A percentile compares a stretch with the other conserved stretches of the same genome.
Conservation (phyloP, 2,888 invertebrate species). For the Yponomeuta plumbellus region DNA sequence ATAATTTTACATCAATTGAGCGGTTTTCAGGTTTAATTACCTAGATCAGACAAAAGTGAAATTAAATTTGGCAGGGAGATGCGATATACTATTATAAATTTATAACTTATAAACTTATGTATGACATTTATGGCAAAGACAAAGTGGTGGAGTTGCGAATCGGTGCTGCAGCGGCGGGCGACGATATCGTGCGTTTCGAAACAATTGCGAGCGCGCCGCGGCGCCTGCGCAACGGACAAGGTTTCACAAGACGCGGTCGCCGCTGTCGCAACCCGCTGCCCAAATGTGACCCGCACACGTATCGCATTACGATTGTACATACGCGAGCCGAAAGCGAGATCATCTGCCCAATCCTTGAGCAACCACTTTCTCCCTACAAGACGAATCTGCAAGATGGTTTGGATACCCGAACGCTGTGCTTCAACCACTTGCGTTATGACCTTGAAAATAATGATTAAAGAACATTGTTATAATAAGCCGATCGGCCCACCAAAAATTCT, state of each 20-base stretch:
- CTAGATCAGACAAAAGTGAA: background rate
- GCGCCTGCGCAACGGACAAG: slow-evolving; percentile 66
- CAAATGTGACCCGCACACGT: slow-evolving; percentile 74
- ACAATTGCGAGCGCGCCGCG: slow-evolving; percentile 58
- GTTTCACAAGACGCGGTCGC: slow-evolving; percentile 70
- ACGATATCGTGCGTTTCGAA: slow-evolving; percentile 65
- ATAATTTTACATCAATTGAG: background rate
- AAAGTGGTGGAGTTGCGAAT: slow-evolving; percentile 41
- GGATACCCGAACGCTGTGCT: too few species aligned
- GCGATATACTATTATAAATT: background rate
- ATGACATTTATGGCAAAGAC: background rate
- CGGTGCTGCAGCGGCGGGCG: slow-evolving; percentile 47
- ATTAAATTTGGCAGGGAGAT: background rate
- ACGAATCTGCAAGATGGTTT: too few species aligned
- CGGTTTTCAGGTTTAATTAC: background rate
- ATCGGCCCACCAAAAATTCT: too few species aligned
- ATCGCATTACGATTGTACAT: slow-evolving; percentile 46
- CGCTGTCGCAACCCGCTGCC: slow-evolving; percentile 73
- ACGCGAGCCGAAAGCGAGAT: slow-evolving; percentile 11
- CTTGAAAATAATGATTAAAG: too few species aligned
- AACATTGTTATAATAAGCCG: too few species aligned
- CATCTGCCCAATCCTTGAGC: background rate
- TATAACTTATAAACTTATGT: too few species aligned
- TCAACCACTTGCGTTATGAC: too few species aligned
- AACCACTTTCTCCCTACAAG: background rate